A percentile compares a stretch with the other conserved stretches of the same genome.
Conservation (phyloP, 2,113 vertebrate genomes). For the Sciurus niger region DNA sequence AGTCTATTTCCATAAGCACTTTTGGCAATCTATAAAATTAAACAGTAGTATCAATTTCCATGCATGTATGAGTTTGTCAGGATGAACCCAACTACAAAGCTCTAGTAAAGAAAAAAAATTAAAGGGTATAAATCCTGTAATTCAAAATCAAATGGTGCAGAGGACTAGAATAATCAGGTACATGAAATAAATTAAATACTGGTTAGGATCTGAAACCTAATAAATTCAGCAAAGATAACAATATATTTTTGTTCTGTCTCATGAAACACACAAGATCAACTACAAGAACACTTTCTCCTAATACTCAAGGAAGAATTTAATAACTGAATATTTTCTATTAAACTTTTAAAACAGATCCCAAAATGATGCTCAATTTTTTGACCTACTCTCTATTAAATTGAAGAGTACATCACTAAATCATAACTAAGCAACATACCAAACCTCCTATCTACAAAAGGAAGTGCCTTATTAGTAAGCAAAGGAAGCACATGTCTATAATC, state of each 20-base stretch:
- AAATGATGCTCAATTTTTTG: not conserved
- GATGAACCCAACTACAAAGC: too few species aligned
- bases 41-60: not conserved
- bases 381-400: conserved; percentile 41
- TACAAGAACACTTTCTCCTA: not conserved
- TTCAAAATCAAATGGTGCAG: conserved; percentile 24
- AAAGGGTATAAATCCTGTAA: conserved; percentile 9
- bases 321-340: conserved; percentile 39
- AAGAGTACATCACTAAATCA: conserved; percentile 9
- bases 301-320: conserved; percentile 33
- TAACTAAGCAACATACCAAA: not conserved
- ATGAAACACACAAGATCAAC: conserved; percentile 36
- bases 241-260: conserved; percentile 12
- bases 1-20: conserved; percentile 7
- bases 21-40: conserved; percentile 50
- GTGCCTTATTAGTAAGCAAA: not conserved
- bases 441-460: not conserved
- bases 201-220: conserved; percentile 37
- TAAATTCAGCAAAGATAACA: not conserved
- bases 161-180: not conserved
- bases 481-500: too few species aligned
- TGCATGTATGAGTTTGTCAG: too few species aligned
- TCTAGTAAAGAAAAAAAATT: not conserved
- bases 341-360: conserved; percentile 38
- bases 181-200: conserved; percentile 34